Conservation (phyloP, 1,140 invertebrate species). For the Fopius arisanus region DNA sequence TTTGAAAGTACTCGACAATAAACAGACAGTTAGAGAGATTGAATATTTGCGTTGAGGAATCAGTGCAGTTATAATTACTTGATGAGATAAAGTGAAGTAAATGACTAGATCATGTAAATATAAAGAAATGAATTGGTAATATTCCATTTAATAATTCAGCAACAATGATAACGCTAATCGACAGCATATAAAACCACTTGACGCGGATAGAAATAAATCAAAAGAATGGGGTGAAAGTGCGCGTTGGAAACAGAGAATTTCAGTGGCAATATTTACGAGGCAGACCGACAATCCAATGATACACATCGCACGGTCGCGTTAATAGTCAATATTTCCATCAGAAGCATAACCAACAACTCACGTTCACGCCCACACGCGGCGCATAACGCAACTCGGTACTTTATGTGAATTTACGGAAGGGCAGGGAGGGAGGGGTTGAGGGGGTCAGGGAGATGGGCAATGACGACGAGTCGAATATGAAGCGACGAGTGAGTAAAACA, state of each 20-base stretch:
- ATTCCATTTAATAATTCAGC: background rate
- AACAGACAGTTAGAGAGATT: too few species aligned
- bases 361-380: constrained; percentile 51
- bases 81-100: too few species aligned
- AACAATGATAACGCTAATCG: background rate
- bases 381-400: constrained; percentile 6
- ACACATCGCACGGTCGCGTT: constrained; percentile 62
- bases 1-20: too few species aligned
- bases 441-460: background rate
- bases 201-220: constrained; percentile 53
- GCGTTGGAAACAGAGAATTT: constrained; percentile 55
- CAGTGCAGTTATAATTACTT: too few species aligned
- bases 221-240: constrained; percentile 55
- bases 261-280: constrained; percentile 60
- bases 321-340: constrained; percentile 67
- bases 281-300: constrained; percentile 60
- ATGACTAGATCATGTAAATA: background rate
- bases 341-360: constrained; percentile 64
- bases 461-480: constrained; percentile 9
- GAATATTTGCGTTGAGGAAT: too few species aligned
- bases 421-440: background rate
- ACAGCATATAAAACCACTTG: constrained; percentile 6
- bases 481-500: background rate
- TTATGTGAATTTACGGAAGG: constrained; percentile 16
- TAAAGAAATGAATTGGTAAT: background rate